Base-by-base conservation (phyloP, 1,140 invertebrate species). In the Leptopilina clavipes region DNA sequence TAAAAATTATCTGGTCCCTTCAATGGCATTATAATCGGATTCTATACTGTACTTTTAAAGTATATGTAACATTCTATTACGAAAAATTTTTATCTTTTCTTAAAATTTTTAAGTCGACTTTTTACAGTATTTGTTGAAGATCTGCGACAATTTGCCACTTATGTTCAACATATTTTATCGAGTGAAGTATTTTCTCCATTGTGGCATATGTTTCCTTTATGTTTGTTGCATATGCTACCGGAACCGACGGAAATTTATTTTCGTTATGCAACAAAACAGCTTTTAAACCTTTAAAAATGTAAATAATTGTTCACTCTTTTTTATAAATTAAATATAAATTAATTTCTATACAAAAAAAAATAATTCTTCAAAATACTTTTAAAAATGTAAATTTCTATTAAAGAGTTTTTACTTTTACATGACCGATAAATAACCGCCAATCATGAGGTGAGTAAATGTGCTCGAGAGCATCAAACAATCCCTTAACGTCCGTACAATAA, bases 51-150 rank as follows among this genome's bases (percentile, higher is more conserved):
- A n/a, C n/a, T n/a, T n/a, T n/a, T n/a, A n/a, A n/a, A n/a, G n/a
- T n/a, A n/a, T n/a, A n/a, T n/a, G n/a, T n/a, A n/a, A n/a, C n/a
- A n/a, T n/a, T n/a, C n/a, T n/a, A n/a, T n/a, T n/a, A n/a, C n/a
- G n/a, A n/a, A n/a, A n/a, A n/a, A n/a, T n/a, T n/a, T n/a, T n/a
- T n/a, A n/a, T n/a, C n/a, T n/a, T n/a, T n/a, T n/a, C n/a, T 48
- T 9, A 89, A 73, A 54, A 90, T 84, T 82, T 88, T 89, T 10
- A 87, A 84, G n/a, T n/a, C n/a, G n/a, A n/a, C n/a, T n/a, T n/a
- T n/a, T n/a, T n/a, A n/a, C n/a, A n/a, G n/a, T n/a, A n/a, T n/a
- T n/a, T n/a, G n/a, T n/a, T n/a, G n/a, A n/a, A n/a, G n/a, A 78
- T 89, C 85, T 56, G 76, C 84, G 79, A 81, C 85, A 77, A 86